phyloP scores from a whole-genome alignment of 2,113 vertebrate species.

The Collichthys lucidus region DNA sequence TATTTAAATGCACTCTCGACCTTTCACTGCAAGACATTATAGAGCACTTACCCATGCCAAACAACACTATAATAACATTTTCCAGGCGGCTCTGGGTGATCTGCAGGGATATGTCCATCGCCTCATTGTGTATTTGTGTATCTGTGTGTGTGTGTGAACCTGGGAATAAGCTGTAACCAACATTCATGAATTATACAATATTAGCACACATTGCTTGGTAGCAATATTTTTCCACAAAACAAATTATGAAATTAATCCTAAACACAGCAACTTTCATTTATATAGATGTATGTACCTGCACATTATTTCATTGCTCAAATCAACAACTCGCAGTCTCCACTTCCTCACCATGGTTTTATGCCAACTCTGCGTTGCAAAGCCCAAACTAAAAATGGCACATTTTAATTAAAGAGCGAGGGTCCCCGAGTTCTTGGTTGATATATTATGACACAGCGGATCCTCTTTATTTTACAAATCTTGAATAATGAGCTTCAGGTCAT shows the following conservation, averaged over 20 bases:
- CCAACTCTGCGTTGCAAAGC: not conserved
- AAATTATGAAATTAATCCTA: not conserved
- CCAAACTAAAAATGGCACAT: constrained; percentile 32
- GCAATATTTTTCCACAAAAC: not conserved
- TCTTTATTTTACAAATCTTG: constrained; percentile 52
- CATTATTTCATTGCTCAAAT: constrained; percentile 6
- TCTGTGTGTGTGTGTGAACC: not conserved
- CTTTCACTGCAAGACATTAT: constrained; percentile 70
- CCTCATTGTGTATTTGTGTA: constrained; percentile 20
- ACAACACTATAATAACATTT: constrained; percentile 64
- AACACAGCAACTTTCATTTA: not conserved
- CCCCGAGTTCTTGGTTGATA: constrained; percentile 20
- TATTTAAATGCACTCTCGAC: constrained; percentile 55
- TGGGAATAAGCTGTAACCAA: not conserved
- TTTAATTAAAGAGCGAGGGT: constrained; percentile 59
- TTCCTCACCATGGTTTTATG: not conserved
- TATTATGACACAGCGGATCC: constrained; percentile 36
- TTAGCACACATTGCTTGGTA: not conserved
- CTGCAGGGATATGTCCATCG: constrained; percentile 34
- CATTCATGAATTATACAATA: not conserved
- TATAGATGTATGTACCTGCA: not conserved
- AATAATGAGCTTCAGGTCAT: constrained; percentile 55
- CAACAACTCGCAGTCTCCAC: constrained; percentile 1
- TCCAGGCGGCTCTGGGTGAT: constrained; percentile 33
- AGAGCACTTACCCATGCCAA: constrained; percentile 51